These are phyloP conservation scores for Atherinomorus stipes DNA, from an alignment of 2,113 vertebrate genomes.

Conservation along the genomic window DNA sequence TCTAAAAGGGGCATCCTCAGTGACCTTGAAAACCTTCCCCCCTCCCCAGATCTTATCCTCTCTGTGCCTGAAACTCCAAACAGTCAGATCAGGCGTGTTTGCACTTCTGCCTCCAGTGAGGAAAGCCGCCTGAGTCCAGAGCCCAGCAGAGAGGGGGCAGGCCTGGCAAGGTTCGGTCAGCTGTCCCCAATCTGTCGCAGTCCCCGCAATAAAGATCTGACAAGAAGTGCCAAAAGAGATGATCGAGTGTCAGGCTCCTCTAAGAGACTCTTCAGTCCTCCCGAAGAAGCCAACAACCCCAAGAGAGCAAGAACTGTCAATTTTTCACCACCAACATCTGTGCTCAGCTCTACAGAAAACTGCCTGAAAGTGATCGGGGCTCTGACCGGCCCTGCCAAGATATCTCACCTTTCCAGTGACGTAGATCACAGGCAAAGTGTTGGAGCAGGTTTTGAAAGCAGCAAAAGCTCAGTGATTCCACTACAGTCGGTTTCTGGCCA, in stretches of 20 bases:
- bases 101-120: constrained; percentile 11
- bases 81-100: constrained; percentile 64
- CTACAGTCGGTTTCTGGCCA: constrained; percentile 15
- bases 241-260: constrained; percentile 42
- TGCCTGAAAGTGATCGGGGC: not conserved
- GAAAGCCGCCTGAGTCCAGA: not conserved
- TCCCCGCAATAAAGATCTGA: constrained; percentile 50
- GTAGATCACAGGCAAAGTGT: constrained; percentile 4
- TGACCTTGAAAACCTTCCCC: constrained; percentile 63
- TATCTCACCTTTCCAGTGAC: not conserved
- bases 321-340: not conserved
- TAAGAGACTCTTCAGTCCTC: constrained; percentile 75
- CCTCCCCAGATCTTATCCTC: constrained; percentile 61
- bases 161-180: not conserved
- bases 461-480: not conserved
- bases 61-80: constrained; percentile 81
- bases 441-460: not conserved
- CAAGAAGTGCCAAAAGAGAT: constrained; percentile 17
- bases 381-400: constrained; percentile 15
- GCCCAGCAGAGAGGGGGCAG: not conserved
- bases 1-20: constrained; percentile 50
- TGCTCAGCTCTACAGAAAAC: not conserved
- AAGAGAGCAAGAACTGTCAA: constrained; percentile 69
- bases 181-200: constrained; percentile 71
- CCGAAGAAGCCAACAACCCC: constrained; percentile 53